phyloP scores from a whole-genome alignment of 2,797 vertebrate species.

The Buceros bicornis region DNA sequence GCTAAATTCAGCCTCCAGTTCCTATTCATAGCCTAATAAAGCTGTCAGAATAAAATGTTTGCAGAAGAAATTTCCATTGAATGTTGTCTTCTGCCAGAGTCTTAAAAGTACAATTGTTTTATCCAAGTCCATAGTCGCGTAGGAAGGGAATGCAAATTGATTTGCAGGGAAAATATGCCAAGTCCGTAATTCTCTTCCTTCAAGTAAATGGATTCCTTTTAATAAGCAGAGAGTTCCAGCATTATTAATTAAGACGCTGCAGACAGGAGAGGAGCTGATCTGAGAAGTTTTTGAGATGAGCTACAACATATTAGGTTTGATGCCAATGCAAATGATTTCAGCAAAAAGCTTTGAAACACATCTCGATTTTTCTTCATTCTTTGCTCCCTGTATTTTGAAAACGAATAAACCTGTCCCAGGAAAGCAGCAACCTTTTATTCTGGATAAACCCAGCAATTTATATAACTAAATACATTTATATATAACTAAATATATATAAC shows the following conservation, averaged over 20 bases:
- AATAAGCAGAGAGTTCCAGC: neutral
- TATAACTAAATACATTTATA: too few relatives aligned
- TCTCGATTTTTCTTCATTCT: neutral
- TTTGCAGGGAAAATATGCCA: slow-evolving; percentile 37
- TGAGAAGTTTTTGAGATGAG: neutral
- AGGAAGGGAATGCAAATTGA: slow-evolving; percentile 41
- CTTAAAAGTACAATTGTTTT: slow-evolving; percentile 49
- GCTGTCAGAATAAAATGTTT: slow-evolving; percentile 57
- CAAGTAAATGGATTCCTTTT: slow-evolving; percentile 44
- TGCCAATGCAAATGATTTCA: neutral
- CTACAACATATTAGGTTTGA: neutral
- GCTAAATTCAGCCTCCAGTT: slow-evolving; percentile 1
- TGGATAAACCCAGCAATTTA: too few relatives aligned
- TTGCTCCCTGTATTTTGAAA: neutral
- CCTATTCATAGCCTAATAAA: slow-evolving; percentile 56
- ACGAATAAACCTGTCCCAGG: neutral
- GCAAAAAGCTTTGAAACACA: neutral
- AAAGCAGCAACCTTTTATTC: neutral
- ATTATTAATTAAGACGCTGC: slow-evolving; percentile 45
- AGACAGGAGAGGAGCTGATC: slow-evolving; percentile 2
- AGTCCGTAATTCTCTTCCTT: slow-evolving; percentile 36
- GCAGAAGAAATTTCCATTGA: slow-evolving; percentile 27
- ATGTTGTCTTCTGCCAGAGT: slow-evolving; percentile 48
- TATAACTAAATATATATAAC: too few relatives aligned
- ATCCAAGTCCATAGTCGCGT: neutral